These are phyloP conservation scores for Macrophya annulata DNA, from an alignment of 2,888 invertebrate genomes.

Conservation along the genomic window DNA sequence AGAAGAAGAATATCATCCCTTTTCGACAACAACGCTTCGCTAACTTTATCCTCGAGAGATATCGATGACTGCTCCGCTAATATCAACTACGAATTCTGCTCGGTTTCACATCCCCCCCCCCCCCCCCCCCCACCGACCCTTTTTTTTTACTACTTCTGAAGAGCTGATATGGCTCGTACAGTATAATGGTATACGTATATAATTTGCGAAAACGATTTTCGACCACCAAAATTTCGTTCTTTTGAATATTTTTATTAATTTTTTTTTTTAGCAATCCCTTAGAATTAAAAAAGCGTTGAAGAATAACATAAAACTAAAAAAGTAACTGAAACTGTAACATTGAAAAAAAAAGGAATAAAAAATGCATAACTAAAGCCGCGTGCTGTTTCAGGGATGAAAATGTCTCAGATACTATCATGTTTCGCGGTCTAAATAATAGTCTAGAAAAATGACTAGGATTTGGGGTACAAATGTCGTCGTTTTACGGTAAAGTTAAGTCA, in stretches of 20 bases:
- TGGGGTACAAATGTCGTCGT: slow-evolving; percentile 28
- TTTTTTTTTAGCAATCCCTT: not conserved
- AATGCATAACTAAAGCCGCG: not conserved
- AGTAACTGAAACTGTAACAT: not conserved
- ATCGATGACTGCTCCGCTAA: slow-evolving; percentile 28
- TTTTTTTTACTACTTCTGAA: not conserved
- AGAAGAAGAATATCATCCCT: not conserved
- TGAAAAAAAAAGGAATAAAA: not conserved
- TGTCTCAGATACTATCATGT: not conserved
- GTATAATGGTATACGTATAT: not conserved
- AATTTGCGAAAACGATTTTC: too few relatives aligned
- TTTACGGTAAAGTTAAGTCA: slow-evolving; percentile 22
- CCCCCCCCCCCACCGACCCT: too few relatives aligned
- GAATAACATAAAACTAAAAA: not conserved
- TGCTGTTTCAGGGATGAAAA: not conserved
- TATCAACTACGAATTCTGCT: not conserved
- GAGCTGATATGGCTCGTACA: not conserved
- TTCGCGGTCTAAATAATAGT: not conserved
- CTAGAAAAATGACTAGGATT: slow-evolving; percentile 39
- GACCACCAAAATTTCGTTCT: too few relatives aligned
- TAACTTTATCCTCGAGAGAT: slow-evolving; percentile 15
- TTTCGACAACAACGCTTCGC: not conserved
- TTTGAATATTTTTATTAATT: not conserved
- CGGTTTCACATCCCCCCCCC: not conserved
- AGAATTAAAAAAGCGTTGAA: not conserved